Evolutionary conservation across 2,888 invertebrate genomes (phyloP).

Genomic region (Pachymerium ferrugineum): DNA sequence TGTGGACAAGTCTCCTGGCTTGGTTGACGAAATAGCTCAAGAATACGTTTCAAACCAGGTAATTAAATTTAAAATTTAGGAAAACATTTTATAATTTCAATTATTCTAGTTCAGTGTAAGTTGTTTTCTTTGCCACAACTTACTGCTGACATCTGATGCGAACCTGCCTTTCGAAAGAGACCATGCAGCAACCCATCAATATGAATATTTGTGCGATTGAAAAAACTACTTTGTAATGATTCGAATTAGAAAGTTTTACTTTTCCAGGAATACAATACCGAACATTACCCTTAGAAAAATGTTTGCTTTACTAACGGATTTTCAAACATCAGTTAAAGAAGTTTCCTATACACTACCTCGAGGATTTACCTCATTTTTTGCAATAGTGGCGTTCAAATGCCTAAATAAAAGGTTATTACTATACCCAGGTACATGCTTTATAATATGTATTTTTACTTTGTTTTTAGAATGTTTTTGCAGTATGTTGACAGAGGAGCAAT

Average conservation of each 20-base stretch:
- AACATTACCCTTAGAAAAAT: not conserved
- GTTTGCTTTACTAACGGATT: not conserved
- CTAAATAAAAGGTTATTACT: not conserved
- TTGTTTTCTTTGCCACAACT: not conserved
- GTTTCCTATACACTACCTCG: not conserved
- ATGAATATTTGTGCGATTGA: too few species aligned
- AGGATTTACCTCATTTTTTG: slow-evolving; percentile 3
- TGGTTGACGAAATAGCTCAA: slow-evolving; percentile 21
- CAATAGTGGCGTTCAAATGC: not conserved
- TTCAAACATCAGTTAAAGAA: not conserved
- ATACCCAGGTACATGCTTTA: not conserved
- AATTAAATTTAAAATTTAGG: not conserved
- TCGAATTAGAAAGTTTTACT: not conserved
- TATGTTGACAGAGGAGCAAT: slow-evolving; percentile 1
- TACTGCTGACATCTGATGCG: not conserved
- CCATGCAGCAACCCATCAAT: too few species aligned
- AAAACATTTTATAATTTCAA: not conserved
- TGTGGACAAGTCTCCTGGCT: not conserved
- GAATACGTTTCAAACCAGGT: slow-evolving; percentile 27
- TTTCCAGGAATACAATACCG: not conserved
- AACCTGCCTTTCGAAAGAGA: not conserved
- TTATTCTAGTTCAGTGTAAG: not conserved
- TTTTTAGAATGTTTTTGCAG: not conserved
- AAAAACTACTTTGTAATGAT: not conserved
- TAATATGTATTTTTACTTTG: not conserved